Conservation (phyloP, 1,140 invertebrate genomes). For the Macrobrachium rosenbergii region DNA sequence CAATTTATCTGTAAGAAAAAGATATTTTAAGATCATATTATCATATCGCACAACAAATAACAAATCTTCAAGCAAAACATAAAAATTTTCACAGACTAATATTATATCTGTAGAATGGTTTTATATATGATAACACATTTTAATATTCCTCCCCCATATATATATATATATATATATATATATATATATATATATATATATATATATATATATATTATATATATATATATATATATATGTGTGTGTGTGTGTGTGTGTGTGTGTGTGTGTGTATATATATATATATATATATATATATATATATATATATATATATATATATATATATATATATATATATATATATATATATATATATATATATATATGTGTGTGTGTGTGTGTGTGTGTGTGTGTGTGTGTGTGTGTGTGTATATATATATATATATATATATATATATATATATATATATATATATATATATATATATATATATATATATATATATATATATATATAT, state of each 20-base stretch:
- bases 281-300: constrained; percentile 14
- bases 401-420: background rate
- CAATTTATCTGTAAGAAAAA: too few relatives aligned
- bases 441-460: background rate
- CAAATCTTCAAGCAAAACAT: too few relatives aligned
- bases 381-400: background rate
- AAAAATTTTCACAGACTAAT: too few relatives aligned
- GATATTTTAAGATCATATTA: too few relatives aligned
- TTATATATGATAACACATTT: too few relatives aligned
- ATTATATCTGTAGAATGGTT: too few relatives aligned
- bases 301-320: constrained; percentile 5
- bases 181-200: background rate
- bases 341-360: background rate
- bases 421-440: background rate
- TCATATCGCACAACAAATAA: too few relatives aligned
- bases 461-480: background rate
- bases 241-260: background rate
- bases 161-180: too few relatives aligned
- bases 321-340: constrained; percentile 4
- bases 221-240: background rate
- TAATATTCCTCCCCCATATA: too few relatives aligned
- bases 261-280: background rate
- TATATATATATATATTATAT: background rate
- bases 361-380: background rate
- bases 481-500: background rate